A percentile compares a stretch with the other conserved stretches of the same genome.
Evolutionary conservation across 2,113 vertebrate species (phyloP).

Genomic region (Coptodon bakossiorum): DNA sequence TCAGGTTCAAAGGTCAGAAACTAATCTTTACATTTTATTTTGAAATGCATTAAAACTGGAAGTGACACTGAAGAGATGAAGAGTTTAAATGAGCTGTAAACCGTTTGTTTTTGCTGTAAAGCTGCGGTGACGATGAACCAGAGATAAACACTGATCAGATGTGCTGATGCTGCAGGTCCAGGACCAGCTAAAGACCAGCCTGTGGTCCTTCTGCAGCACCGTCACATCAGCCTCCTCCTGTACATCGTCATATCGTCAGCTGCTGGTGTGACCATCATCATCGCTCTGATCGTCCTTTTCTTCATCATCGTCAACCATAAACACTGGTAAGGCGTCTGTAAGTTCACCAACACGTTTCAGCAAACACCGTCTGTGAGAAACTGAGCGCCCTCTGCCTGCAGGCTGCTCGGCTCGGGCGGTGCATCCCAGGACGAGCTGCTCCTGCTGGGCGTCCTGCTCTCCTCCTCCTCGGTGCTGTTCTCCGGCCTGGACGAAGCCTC

Average conservation of each 20-base stretch:
- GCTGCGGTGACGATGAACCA: background rate
- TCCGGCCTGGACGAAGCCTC: conserved; percentile 85
- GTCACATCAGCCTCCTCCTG: conserved; percentile 76
- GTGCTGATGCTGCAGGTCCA: conserved; percentile 64
- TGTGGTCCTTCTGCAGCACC: conserved; percentile 73
- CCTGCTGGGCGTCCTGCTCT: conserved; percentile 85
- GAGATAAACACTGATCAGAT: background rate
- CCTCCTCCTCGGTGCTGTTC: conserved; percentile 84
- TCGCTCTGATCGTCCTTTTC: conserved; percentile 79
- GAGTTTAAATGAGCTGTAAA: background rate
- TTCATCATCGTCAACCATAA: conserved; percentile 77
- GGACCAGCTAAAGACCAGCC: conserved; percentile 83
- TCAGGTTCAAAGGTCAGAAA: conserved; percentile 84
- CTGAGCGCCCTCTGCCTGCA: conserved; percentile 26
- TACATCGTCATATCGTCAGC: conserved; percentile 79
- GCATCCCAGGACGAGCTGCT: conserved; percentile 86
- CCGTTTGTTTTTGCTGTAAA: background rate
- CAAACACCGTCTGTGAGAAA: background rate
- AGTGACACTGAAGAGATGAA: background rate
- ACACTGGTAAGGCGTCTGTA: conserved; percentile 70
- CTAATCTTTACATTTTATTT: background rate
- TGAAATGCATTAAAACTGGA: background rate
- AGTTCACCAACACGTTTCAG: background rate
- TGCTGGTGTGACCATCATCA: conserved; percentile 79
- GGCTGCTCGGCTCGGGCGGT: conserved; percentile 79